phyloP scores from a whole-genome alignment of 2,888 invertebrate genomes.

The Eremobia ochroleuca region DNA sequence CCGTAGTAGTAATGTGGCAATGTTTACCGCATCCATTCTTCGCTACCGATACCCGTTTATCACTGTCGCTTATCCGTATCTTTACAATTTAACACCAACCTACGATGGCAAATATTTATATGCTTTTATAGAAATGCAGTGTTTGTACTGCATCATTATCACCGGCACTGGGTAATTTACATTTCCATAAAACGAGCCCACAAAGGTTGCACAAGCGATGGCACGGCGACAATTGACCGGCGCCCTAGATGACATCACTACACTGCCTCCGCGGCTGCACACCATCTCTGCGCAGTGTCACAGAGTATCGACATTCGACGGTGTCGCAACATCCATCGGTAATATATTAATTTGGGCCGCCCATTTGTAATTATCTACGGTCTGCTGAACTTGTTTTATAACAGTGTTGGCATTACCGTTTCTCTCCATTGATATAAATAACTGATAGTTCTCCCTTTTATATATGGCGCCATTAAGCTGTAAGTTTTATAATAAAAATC shows the following conservation, averaged over 20 bases:
- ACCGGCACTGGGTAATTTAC: conserved; percentile 57
- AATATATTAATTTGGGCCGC: conserved; percentile 70
- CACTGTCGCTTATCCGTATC: conserved; percentile 45
- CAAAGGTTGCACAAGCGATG: conserved; percentile 64
- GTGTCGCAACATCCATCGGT: conserved; percentile 71
- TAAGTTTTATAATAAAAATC: conserved; percentile 21
- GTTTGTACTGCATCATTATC: conserved; percentile 51
- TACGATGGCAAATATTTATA: conserved; percentile 51
- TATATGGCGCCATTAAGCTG: conserved; percentile 17
- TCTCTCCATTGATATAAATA: conserved; percentile 43
- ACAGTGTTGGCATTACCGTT: conserved; percentile 35
- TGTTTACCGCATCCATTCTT: conserved; percentile 59
- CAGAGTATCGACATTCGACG: conserved; percentile 61
- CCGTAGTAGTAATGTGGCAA: conserved; percentile 51
- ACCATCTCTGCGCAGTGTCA: conserved; percentile 61
- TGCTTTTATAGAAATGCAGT: conserved; percentile 47
- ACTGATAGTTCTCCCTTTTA: conserved; percentile 37
- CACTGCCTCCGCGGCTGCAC: conserved; percentile 40
- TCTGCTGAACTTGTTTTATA: conserved; percentile 70
- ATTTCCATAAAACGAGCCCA: conserved; percentile 53
- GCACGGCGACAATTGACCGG: conserved; percentile 78
- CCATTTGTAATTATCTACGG: conserved; percentile 72
- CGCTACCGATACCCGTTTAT: conserved; percentile 53
- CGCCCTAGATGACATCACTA: conserved; percentile 83
- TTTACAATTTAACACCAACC: conserved; percentile 51